Evolutionary conservation across 2,113 vertebrate species (phyloP), one percentile per base, ranked within the genome.

Genomic region (Cavia porcellus): DNA sequence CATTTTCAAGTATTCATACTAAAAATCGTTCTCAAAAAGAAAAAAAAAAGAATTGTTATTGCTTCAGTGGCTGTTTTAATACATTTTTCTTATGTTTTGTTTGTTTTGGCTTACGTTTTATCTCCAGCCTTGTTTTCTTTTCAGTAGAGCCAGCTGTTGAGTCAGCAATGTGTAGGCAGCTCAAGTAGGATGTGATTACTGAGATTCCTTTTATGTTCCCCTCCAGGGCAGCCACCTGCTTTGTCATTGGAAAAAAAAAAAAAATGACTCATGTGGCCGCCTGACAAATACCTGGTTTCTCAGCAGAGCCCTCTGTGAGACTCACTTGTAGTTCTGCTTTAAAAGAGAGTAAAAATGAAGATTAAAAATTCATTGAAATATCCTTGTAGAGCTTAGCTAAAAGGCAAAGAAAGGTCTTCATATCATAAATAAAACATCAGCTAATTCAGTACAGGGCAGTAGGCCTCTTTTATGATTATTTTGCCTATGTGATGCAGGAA

Each of bases 191-290:
- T 94, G 96, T 89, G 89, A 98, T 97, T 97, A 84, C 97, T 90
- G 87, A 94, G 84, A 98, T 98, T 97, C 92, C 82, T 97, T 97
- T 98, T 92, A 93, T 95, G 66, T 81, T 96, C 61, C 94, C 97
- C 97, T 96, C 89, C 90, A 97, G 97, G 94, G 72, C 74, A 98
- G 68, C 74, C 94, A 98, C 93, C 92, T 98, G 97, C 96, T 98
- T 97, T 98, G 50, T 91, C 96, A 95, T 12, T 97, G 97, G 96
- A 95, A 94, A 57, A 94, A 57, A 97, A 97, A 98, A 95, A n/a
- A n/a, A n/a, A n/a, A n/a, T n/a, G 0, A 97, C 68, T 98, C 90
- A 64, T 82, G 89, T 83, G 96, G 94, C 77, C 96, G 47, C 45
- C 50, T 97, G 96, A 93, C 74, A 93, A 86, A 95, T 97, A 96